Percentiles rank a stretch among this genome's conserved stretches.
phyloP scores from a whole-genome alignment of 2,797 vertebrate genomes.

The Potorous gilbertii region DNA sequence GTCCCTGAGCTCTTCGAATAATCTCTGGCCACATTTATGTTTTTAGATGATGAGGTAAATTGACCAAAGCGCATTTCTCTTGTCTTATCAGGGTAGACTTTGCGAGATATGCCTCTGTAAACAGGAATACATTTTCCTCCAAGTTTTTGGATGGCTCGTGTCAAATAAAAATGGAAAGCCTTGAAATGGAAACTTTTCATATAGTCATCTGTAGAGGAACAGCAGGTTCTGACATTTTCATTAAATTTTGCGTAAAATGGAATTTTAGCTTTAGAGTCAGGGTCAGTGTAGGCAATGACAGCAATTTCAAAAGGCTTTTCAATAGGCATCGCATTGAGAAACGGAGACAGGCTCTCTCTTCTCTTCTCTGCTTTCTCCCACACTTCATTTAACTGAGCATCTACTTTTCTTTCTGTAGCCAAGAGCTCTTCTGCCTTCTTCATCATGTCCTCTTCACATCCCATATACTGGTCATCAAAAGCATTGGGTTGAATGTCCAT shows the following conservation, averaged over 20 bases:
- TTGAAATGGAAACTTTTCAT: slow-evolving; percentile 8
- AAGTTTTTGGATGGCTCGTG: slow-evolving; percentile 63
- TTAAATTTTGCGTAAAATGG: not conserved
- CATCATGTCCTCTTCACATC: slow-evolving; percentile 29
- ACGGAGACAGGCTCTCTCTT: not conserved
- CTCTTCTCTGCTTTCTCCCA: not conserved
- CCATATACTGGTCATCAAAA: slow-evolving; percentile 36
- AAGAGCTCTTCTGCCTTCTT: slow-evolving; percentile 4
- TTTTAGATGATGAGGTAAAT: slow-evolving; percentile 8
- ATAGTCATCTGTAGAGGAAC: not conserved
- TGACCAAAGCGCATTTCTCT: slow-evolving; percentile 43
- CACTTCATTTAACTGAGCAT: not conserved
- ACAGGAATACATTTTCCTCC: not conserved
- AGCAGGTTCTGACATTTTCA: not conserved
- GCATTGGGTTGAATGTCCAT: not conserved
- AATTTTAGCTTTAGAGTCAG: too few relatives aligned
- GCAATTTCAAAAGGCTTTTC: not conserved
- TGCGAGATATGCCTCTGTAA: not conserved
- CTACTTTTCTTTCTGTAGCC: slow-evolving; percentile 25
- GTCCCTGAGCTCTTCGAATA: fast-evolving
- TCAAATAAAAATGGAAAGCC: slow-evolving; percentile 64
- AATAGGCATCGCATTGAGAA: not conserved
- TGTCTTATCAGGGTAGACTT: not conserved
- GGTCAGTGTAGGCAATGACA: slow-evolving; percentile 24
- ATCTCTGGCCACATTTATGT: fast-evolving